Evolutionary conservation across 2,113 vertebrate genomes (phyloP).

Genomic region (Gavialis gangeticus): DNA sequence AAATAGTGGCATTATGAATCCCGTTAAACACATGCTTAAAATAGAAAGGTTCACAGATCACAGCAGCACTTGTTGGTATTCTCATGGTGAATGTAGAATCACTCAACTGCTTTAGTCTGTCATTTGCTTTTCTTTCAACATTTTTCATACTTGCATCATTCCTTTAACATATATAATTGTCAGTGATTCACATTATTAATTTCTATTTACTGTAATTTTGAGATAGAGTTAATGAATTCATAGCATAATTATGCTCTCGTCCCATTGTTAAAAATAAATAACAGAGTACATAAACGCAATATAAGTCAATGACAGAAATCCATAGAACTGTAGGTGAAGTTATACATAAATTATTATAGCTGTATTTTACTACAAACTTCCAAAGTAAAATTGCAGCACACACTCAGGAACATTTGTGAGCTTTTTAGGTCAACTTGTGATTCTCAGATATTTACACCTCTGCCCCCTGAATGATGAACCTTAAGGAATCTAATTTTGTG

Average conservation of each 20-base stretch:
- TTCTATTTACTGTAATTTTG: constrained; percentile 49
- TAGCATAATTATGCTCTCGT: constrained; percentile 12
- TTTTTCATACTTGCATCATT: constrained; percentile 35
- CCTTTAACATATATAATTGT: constrained; percentile 29
- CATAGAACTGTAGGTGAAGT: background rate
- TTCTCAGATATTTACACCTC: constrained; percentile 16
- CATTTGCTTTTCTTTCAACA: constrained; percentile 36
- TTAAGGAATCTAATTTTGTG: background rate
- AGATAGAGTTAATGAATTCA: constrained; percentile 54
- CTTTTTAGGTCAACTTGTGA: background rate
- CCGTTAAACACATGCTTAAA: background rate
- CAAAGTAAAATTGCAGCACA: background rate
- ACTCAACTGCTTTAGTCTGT: constrained; percentile 24
- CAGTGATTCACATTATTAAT: constrained; percentile 51
- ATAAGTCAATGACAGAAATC: background rate
- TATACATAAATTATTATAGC: background rate
- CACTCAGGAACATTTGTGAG: background rate
- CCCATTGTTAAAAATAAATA: background rate
- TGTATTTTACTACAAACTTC: background rate
- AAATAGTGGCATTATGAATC: background rate
- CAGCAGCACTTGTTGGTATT: background rate
- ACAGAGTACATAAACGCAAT: background rate
- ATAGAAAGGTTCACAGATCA: background rate
- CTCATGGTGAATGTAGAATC: background rate
- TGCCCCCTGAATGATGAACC: background rate